These are phyloP conservation scores for Eilema griseolum DNA, from an alignment of 2,888 invertebrate species.

Conservation along the genomic window DNA sequence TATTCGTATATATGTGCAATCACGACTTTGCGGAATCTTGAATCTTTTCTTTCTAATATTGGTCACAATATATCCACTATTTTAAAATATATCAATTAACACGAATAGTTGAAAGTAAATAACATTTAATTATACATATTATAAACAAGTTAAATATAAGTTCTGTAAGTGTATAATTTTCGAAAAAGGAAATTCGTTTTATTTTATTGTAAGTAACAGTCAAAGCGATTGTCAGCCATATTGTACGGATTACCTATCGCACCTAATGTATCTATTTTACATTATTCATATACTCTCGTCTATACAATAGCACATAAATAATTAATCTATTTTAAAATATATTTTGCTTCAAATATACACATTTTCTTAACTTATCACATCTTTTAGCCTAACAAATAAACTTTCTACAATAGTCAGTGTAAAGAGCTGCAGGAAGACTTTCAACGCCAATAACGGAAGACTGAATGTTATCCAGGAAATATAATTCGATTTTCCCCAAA, in stretches of 20 bases:
- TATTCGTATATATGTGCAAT: too few relatives aligned
- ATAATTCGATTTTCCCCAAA: constrained; percentile 40
- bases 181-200: neutral
- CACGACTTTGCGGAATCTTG: too few relatives aligned
- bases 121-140: neutral
- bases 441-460: constrained; percentile 70
- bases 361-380: constrained; percentile 83
- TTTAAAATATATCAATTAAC: neutral
- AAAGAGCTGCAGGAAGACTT: constrained; percentile 87
- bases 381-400: constrained; percentile 83
- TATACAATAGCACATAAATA: constrained; percentile 76
- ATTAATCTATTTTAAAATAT: constrained; percentile 73
- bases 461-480: constrained; percentile 28
- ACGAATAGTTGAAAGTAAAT: neutral
- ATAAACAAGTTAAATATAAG: neutral
- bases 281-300: constrained; percentile 64
- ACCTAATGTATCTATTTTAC: constrained; percentile 66
- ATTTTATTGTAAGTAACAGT: neutral
- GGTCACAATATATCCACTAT: neutral
- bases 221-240: constrained; percentile 51
- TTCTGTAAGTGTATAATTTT: neutral
- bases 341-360: constrained; percentile 73
- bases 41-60: too few relatives aligned
- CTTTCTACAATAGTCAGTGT: constrained; percentile 85
- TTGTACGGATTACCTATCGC: constrained; percentile 52